These are phyloP conservation scores for Otis tarda DNA, from an alignment of 2,113 vertebrate species.

Conservation along the genomic window DNA sequence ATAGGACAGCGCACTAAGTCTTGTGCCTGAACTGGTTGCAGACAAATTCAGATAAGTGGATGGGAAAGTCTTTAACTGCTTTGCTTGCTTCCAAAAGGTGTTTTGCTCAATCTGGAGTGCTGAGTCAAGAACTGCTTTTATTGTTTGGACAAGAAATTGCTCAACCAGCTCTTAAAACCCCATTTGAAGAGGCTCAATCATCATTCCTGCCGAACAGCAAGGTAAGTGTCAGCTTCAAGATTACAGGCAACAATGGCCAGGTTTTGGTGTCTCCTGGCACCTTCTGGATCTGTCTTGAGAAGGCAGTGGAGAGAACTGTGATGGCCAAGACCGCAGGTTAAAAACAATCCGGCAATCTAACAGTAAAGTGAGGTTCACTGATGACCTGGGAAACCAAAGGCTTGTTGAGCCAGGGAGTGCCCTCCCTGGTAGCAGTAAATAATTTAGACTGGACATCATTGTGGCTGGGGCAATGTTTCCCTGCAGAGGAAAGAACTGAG, in stretches of 20 bases:
- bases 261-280: not conserved
- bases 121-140: not conserved
- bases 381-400: not conserved
- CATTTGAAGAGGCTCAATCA: not conserved
- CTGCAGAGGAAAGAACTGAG: not conserved
- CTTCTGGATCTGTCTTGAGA: not conserved
- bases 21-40: not conserved
- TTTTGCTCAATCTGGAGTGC: not conserved
- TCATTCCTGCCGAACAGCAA: not conserved
- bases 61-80: not conserved
- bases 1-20: not conserved
- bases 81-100: not conserved
- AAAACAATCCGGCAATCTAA: not conserved
- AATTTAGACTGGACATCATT: not conserved
- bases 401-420: not conserved
- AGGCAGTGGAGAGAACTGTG: not conserved
- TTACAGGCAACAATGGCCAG: not conserved
- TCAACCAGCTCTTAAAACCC: not conserved
- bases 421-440: not conserved
- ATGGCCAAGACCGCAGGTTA: not conserved
- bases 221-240: not conserved
- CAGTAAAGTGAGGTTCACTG: not conserved
- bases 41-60: not conserved
- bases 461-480: not conserved
- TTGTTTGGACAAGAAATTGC: not conserved